Base-by-base conservation (phyloP, 2,113 vertebrate genomes). In the Natator depressus region DNA sequence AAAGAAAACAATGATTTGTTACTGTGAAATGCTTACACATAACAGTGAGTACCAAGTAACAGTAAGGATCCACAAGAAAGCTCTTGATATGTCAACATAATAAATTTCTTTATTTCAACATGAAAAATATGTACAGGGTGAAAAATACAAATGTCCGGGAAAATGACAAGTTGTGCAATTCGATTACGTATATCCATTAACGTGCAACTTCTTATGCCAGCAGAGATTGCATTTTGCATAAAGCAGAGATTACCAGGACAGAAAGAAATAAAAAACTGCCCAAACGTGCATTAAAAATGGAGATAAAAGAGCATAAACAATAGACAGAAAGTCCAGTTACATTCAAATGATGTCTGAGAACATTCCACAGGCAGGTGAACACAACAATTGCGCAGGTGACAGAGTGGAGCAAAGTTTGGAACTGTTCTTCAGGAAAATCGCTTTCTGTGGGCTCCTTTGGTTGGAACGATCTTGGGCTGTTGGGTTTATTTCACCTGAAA, bases 81-180 rank as follows among this genome's bases (percentile, higher is more conserved):
- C 27, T 1, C 51, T 57, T 51, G 80, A 20, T 16, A 53, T n/a
- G 29, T 81, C 27, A 25, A 35, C 47, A 10, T 79, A 59, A 31
- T n/a, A n/a, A 50, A 35, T 47, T 10, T 5, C 4, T 97, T 96
- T 96, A 96, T 96, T 96, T 84, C 25, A 55, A 50, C 47, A 84
- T 2, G 10, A 87, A 49, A 78, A 76, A 31, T 51, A 81, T 81
- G 42, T 81, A 81, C 80, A 81, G 35, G 4, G 42, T 1, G 2
- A 9, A 42, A 5, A 3, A 35, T 47, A 65, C 17, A 84, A 59
- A 55, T 19, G 8, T 76, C 42, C 11, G 8, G 5, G 3, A 24
- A 24, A 53, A 81, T 16, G 11, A 80, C 14, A 31, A 51, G 29
- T 31, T 81, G 49, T 51, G 51, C 80, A 81, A 35, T 53, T 47